Conservation (phyloP, 2,888 invertebrate species). For the Sussaba pulchella region DNA sequence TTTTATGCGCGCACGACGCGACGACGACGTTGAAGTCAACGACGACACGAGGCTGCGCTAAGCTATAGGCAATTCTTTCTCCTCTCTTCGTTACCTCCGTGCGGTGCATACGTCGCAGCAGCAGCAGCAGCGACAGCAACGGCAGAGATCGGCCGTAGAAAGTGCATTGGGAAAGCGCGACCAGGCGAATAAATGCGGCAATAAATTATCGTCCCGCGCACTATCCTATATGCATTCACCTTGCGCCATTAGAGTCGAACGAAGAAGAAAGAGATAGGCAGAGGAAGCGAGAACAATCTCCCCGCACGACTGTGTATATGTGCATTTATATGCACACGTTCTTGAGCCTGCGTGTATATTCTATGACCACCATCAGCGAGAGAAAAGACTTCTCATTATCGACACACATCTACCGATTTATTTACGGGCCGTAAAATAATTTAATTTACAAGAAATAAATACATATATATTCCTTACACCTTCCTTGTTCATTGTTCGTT, state of each 20-base stretch:
- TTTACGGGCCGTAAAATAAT: conserved; percentile 53
- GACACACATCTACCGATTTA: conserved; percentile 45
- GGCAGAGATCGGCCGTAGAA: conserved; percentile 78
- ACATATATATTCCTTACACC: neutral
- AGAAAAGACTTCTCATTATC: conserved; percentile 46
- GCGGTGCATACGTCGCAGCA: conserved; percentile 4
- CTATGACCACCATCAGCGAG: neutral
- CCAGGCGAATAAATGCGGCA: conserved; percentile 78
- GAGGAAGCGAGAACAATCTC: conserved; percentile 61
- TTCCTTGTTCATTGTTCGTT: conserved; percentile 31
- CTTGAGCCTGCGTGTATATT: neutral
- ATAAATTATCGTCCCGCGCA: conserved; percentile 80
- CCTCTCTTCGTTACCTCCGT: neutral
- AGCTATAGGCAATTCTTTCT: conserved; percentile 9
- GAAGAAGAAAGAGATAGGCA: conserved; percentile 22
- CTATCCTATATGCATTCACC: conserved; percentile 64
- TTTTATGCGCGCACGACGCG: conserved; percentile 41
- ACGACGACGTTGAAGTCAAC: conserved; percentile 16
- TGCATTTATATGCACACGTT: neutral
- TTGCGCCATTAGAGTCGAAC: conserved; percentile 61
- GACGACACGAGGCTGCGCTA: conserved; percentile 14
- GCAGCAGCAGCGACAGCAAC: conserved; percentile 9
- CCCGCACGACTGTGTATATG: neutral
- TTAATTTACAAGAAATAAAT: conserved; percentile 25
- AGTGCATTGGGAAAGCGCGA: conserved; percentile 83